Conservation (phyloP, 2,113 vertebrate genomes). For the Leucoraja erinaceus region DNA sequence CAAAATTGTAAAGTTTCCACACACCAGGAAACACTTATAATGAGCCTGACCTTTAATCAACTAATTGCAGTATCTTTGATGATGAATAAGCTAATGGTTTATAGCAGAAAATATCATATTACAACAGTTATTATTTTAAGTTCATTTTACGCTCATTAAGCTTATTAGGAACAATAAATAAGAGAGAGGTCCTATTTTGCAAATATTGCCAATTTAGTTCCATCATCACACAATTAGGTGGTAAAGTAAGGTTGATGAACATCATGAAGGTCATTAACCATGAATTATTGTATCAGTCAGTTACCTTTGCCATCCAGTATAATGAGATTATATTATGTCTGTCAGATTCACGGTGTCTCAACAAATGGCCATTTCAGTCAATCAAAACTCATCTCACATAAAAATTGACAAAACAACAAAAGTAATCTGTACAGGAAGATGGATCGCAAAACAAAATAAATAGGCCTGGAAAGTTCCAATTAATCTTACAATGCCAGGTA, state of each 20-base stretch:
- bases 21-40: neutral
- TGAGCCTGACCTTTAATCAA: slow-evolving; percentile 34
- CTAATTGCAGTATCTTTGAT: neutral
- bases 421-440: slow-evolving; percentile 49
- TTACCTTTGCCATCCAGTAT: slow-evolving; percentile 27
- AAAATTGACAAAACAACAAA: slow-evolving; percentile 53
- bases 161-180: slow-evolving; percentile 15
- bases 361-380: slow-evolving; percentile 34
- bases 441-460: slow-evolving; percentile 56
- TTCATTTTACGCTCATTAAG: slow-evolving; percentile 30
- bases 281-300: slow-evolving; percentile 27
- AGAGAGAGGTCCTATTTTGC: slow-evolving; percentile 32
- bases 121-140: slow-evolving; percentile 26
- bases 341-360: slow-evolving; percentile 19
- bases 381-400: slow-evolving; percentile 49
- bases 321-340: slow-evolving; percentile 21
- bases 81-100: slow-evolving; percentile 22
- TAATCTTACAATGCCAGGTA: slow-evolving; percentile 57
- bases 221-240: slow-evolving; percentile 22
- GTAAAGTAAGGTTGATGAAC: neutral
- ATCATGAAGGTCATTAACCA: slow-evolving; percentile 26
- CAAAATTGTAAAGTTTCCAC: slow-evolving; percentile 10
- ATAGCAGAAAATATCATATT: slow-evolving; percentile 27
- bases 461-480: slow-evolving; percentile 49
- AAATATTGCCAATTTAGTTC: slow-evolving; percentile 28